Conservation (phyloP, 2,113 vertebrate genomes). For the Lamprotornis superbus region DNA sequence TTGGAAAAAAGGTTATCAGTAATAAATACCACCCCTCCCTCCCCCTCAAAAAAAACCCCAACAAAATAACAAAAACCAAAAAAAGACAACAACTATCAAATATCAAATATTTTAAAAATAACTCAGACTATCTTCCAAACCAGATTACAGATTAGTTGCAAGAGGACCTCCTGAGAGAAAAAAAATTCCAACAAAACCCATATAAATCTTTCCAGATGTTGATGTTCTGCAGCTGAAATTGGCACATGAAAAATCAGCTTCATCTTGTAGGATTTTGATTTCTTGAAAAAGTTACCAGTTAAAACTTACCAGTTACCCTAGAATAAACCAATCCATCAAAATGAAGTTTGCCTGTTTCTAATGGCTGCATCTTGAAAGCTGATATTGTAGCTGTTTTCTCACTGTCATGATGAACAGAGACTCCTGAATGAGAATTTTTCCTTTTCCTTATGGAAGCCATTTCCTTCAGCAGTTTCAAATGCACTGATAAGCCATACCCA, state of each 20-base stretch:
- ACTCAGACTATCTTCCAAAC: neutral
- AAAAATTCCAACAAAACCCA: rapidly evolving
- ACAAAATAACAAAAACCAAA: neutral
- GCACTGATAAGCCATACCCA: neutral
- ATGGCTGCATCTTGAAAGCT: neutral
- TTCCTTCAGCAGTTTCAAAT: neutral
- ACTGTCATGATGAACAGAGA: neutral
- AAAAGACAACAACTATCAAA: rapidly evolving
- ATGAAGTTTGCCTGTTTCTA: neutral
- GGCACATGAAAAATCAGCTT: neutral
- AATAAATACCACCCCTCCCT: rapidly evolving
- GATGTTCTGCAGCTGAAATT: neutral
- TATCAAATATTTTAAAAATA: neutral
- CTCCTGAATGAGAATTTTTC: neutral
- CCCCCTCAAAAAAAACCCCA: neutral
- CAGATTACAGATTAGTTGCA: neutral
- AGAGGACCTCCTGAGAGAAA: neutral
- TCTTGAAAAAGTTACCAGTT: neutral
- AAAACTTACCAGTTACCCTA: neutral
- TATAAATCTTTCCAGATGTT: neutral
- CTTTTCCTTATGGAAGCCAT: neutral
- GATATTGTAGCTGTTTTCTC: neutral
- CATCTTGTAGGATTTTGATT: neutral
- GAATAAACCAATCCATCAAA: neutral
- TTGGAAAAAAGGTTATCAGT: neutral